A percentile compares a stretch with the other conserved stretches of the same genome.
phyloP scores from a whole-genome alignment of 2,113 vertebrate species.

The Chamaetylas fuelleborni region DNA sequence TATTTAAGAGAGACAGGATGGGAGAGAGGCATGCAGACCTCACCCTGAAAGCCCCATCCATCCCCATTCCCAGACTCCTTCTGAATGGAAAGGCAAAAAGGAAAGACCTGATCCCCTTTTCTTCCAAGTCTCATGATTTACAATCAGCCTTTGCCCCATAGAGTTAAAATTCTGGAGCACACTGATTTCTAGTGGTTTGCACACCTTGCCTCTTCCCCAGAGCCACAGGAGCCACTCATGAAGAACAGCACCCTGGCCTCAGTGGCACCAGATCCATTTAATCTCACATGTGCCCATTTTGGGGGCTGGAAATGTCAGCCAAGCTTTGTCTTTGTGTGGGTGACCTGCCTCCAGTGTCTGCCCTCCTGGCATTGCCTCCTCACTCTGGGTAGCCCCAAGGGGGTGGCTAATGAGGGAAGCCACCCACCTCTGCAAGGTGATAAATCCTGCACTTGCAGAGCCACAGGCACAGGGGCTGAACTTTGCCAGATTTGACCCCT shows the following conservation, averaged over 20 bases:
- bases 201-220: background rate
- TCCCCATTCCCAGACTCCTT: background rate
- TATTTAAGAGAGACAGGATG: background rate
- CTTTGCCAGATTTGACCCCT: background rate
- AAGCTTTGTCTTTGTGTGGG: background rate
- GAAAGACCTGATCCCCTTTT: background rate
- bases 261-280: background rate
- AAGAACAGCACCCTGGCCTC: background rate
- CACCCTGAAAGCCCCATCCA: background rate
- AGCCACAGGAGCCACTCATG: background rate
- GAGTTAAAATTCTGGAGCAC: background rate
- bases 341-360: background rate
- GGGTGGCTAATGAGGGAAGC: background rate
- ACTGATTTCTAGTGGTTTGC: background rate
- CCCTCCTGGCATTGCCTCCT: background rate
- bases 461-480: background rate
- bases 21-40: background rate
- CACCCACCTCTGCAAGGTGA: background rate
- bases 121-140: background rate
- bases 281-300: fast-evolving
- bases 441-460: background rate
- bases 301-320: background rate
- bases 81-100: background rate
- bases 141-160: background rate
- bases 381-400: background rate